A percentile compares a stretch with the other conserved stretches of the same genome.
These are phyloP conservation scores for Amorpha juglandis DNA, from an alignment of 2,888 invertebrate genomes.

Conservation along the genomic window DNA sequence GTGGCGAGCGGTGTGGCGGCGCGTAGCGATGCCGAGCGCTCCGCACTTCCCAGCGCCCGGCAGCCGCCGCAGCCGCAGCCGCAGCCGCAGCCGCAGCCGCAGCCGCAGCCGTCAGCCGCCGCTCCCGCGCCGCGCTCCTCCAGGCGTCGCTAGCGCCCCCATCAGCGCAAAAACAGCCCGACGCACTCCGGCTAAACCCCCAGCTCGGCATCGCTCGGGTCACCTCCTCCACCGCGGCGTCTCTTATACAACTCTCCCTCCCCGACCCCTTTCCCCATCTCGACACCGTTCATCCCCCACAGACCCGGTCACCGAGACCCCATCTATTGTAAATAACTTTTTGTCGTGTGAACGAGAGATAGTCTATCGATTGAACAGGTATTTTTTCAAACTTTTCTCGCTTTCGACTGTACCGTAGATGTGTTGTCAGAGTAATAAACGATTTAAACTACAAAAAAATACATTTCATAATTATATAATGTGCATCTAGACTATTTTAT, in stretches of 20 bases:
- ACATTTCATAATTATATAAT: conserved; percentile 80
- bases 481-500: conserved; percentile 80
- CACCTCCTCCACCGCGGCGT: conserved; percentile 70
- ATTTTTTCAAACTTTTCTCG: conserved; percentile 84
- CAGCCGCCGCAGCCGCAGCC: conserved; percentile 44
- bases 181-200: conserved; percentile 49
- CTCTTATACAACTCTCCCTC: conserved; percentile 47
- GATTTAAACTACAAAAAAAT: conserved; percentile 78
- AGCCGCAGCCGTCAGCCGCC: conserved; percentile 41
- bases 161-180: conserved; percentile 48
- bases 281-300: conserved; percentile 43
- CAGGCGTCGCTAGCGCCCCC: conserved; percentile 51
- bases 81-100: conserved; percentile 40
- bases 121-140: conserved; percentile 41
- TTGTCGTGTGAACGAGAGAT: conserved; percentile 83
- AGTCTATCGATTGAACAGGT: conserved; percentile 82
- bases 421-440: conserved; percentile 82
- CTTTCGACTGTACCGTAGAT: conserved; percentile 84
- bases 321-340: conserved; percentile 83
- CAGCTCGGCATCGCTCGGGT: conserved; percentile 45
- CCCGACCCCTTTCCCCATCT: conserved; percentile 41
- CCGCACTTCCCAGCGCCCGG: conserved; percentile 43
- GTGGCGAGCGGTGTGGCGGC: conserved; percentile 83
- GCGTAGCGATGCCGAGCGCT: conserved; percentile 57
- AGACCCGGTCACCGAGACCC: conserved; percentile 53